These are phyloP conservation scores for Standfussiana lucernea DNA, from an alignment of 2,888 invertebrate genomes.

Conservation along the genomic window DNA sequence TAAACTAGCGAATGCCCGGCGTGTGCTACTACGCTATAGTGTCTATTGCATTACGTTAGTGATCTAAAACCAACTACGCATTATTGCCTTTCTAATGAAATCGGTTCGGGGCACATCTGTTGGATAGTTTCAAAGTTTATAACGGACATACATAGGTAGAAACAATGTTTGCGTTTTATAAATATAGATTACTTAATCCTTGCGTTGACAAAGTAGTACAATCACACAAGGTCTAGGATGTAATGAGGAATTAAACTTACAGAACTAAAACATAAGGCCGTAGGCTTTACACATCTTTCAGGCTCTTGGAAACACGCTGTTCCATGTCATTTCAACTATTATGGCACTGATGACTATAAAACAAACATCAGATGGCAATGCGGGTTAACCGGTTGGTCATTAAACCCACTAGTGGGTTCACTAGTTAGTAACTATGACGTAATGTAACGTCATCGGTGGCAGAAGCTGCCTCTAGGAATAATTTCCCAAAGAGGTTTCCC, in stretches of 20 bases:
- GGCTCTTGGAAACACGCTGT: neutral
- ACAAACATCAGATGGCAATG: neutral
- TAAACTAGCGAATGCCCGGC: too few relatives aligned
- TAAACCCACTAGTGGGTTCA: too few relatives aligned
- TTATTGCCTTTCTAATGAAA: too few relatives aligned
- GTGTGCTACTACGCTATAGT: too few relatives aligned
- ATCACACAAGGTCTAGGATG: neutral
- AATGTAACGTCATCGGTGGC: neutral
- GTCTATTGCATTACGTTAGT: too few relatives aligned
- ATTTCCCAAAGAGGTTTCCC: neutral
- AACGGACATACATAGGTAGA: too few relatives aligned
- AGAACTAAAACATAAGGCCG: neutral
- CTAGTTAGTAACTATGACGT: too few relatives aligned
- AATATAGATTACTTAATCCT: neutral
- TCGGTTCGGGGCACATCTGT: too few relatives aligned
- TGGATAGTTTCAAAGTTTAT: too few relatives aligned
- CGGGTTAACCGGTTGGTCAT: too few relatives aligned
- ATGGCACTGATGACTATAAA: neutral
- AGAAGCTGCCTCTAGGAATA: conserved; percentile 11
- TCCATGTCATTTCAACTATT: neutral
- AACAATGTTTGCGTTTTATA: too few relatives aligned
- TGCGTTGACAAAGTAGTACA: neutral
- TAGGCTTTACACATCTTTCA: neutral
- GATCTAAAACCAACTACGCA: too few relatives aligned
- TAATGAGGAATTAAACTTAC: neutral